Percentiles rank a stretch among this genome's conserved stretches.
These are phyloP conservation scores for Penaeus monodon DNA, from an alignment of 2,888 invertebrate species.

Conservation along the genomic window DNA sequence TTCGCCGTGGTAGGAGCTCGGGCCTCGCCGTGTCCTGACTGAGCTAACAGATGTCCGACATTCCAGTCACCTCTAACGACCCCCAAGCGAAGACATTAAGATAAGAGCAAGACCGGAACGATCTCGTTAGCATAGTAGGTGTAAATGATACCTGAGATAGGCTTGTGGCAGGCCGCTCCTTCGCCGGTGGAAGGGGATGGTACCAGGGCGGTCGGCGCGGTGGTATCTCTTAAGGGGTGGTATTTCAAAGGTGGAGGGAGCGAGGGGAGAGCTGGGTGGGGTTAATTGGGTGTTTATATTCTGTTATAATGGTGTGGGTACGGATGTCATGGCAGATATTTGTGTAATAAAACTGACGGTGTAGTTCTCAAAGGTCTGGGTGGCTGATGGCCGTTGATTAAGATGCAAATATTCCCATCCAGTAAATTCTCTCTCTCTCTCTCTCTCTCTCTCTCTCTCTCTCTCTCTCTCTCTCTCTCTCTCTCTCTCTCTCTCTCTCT, in stretches of 20 bases:
- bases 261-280: no score
- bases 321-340: neutral
- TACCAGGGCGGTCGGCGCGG: constrained; percentile 9
- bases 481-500: constrained; percentile 9
- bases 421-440: constrained; percentile 25
- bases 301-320: constrained; percentile 24
- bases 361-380: neutral
- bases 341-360: no score
- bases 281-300: constrained; percentile 44
- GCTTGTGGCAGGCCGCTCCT: constrained; percentile 24
- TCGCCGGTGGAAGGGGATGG: neutral
- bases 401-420: constrained; percentile 27
- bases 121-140: constrained; percentile 57
- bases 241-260: constrained; percentile 4
- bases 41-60: constrained; percentile 58
- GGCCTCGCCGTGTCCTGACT: constrained; percentile 50
- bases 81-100: constrained; percentile 56
- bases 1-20: neutral
- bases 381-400: constrained; percentile 6
- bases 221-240: constrained; percentile 40
- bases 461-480: constrained; percentile 13
- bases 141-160: constrained; percentile 55
- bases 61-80: constrained; percentile 52
- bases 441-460: constrained; percentile 12
- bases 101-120: constrained; percentile 53